These are phyloP conservation scores for Xanthorhoe designata DNA, from an alignment of 2,888 invertebrate genomes.

Conservation along the genomic window DNA sequence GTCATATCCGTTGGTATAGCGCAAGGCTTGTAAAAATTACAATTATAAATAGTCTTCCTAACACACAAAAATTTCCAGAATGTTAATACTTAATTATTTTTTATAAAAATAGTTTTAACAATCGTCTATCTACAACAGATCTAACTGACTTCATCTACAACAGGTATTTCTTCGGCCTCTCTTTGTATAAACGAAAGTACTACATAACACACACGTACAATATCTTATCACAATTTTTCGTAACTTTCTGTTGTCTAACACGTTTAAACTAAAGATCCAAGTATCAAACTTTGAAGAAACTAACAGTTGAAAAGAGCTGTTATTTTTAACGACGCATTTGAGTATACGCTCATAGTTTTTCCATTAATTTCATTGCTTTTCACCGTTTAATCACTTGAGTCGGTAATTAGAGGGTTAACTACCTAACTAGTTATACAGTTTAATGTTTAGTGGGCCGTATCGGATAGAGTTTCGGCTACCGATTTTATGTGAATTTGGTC, in stretches of 20 bases:
- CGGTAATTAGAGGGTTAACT: constrained; percentile 61
- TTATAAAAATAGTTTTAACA: too few species aligned
- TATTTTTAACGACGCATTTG: constrained; percentile 27
- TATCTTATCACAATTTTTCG: too few species aligned
- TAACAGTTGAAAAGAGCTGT: constrained; percentile 1
- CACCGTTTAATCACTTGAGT: constrained; percentile 57
- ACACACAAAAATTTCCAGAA: too few species aligned
- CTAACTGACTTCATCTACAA: too few species aligned
- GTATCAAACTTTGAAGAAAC: not conserved
- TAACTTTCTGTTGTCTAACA: not conserved
- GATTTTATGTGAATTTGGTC: constrained; percentile 41
- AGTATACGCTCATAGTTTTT: constrained; percentile 62
- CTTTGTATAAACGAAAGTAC: too few species aligned
- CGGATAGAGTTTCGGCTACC: constrained; percentile 37
- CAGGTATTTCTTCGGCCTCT: too few species aligned
- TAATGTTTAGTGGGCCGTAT: constrained; percentile 49
- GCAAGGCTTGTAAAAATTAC: too few species aligned
- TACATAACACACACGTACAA: too few species aligned
- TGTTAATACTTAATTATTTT: too few species aligned
- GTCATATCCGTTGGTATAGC: too few species aligned
- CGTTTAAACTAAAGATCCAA: not conserved
- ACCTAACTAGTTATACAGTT: constrained; percentile 50
- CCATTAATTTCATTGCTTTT: constrained; percentile 70
- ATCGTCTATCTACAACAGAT: too few species aligned
- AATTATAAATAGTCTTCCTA: too few species aligned